Base-by-base conservation (phyloP, 1,140 invertebrate species). In the Zaprionus vittiger region DNA sequence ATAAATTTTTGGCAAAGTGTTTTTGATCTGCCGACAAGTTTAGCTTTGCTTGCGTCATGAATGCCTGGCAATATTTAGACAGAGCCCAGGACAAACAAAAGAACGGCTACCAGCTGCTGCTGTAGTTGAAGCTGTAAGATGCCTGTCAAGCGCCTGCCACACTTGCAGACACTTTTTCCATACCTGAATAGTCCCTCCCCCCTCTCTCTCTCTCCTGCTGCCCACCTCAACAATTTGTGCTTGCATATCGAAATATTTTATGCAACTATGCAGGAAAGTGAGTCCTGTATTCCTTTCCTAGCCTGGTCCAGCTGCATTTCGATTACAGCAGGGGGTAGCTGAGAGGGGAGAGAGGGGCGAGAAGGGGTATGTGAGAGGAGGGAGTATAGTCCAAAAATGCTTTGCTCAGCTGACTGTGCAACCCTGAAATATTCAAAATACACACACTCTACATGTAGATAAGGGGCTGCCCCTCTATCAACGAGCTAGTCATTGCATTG, bases 251-350 rank as follows among this genome's bases (percentile, higher is more conserved):
- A 83, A 80, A 72, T 73, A 80, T 87, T 87, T 89, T 73, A 54
- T 80, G 80, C 84, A 89, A 75, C 77, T 82, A 77, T 77, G 77
- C 83, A 77, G 31, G 15, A 73, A 49, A 63, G 41, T 3, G n/a
- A 47, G 37, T 38, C 14, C 37, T 47, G 41, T 47, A 5, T 20
- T 2, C 17, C 37, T 56, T 1, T 3, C 9, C 24, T 61, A 44
- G 49, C 24, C 15, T 59, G 17, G 17, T 34, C 7, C 49, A 47
- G 41, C 17, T 70, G 71, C 60, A 79, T 87, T 83, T 89, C 80
- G 84, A 83, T 83, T 76, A 84, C 84, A 61, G 61, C 28, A 14
- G 6, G 5, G 2, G 28, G 28, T 31, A 31, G 28, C 7, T 7
- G 1, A 28, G 2, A 9, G 1, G n/a, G 1, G 60, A 12, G 9